phyloP scores from a whole-genome alignment of 1,140 invertebrate genomes.

The Megalonaias nervosa region DNA sequence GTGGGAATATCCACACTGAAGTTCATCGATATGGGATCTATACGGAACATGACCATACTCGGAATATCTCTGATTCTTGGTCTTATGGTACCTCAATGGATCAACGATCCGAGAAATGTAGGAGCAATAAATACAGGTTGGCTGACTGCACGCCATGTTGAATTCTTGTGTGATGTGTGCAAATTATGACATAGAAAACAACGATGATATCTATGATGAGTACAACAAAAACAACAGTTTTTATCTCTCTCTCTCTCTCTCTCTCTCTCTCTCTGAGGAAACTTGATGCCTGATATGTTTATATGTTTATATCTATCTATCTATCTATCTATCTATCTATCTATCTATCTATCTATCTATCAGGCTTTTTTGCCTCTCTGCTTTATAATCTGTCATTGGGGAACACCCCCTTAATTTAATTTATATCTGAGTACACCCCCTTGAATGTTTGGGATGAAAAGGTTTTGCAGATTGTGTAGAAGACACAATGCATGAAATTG shows the following conservation, averaged over 20 bases:
- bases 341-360: too few species aligned
- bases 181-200: not conserved
- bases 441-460: too few species aligned
- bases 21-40: conserved; percentile 85
- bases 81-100: conserved; percentile 83
- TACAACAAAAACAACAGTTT: not conserved
- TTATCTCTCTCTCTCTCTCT: too few species aligned
- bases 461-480: not conserved
- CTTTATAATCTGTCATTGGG: too few species aligned
- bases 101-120: conserved; percentile 70
- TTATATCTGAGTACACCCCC: too few species aligned
- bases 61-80: conserved; percentile 90
- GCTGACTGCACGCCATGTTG: not conserved
- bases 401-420: too few species aligned
- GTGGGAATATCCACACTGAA: conserved; percentile 82
- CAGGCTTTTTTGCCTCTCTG: too few species aligned
- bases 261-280: too few species aligned
- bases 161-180: not conserved
- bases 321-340: too few species aligned
- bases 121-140: conserved; percentile 79
- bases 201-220: not conserved
- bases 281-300: too few species aligned
- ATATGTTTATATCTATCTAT: too few species aligned
- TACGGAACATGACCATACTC: conserved; percentile 87
- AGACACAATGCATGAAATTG: too few species aligned